Conservation (phyloP, 1,140 invertebrate species). For the Lasaia peninsularis region DNA sequence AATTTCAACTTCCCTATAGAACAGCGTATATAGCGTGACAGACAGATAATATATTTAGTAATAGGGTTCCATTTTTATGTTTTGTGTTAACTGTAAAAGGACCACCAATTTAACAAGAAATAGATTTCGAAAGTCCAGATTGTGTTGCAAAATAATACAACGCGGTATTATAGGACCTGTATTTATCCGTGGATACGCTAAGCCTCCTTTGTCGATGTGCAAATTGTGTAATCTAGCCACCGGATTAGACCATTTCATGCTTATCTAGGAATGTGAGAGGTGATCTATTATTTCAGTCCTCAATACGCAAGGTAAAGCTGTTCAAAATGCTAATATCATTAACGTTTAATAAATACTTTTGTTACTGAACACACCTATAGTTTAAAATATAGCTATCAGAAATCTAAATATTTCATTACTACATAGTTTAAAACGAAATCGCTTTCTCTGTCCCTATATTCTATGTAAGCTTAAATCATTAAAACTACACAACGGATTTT, state of each 20-base stretch:
- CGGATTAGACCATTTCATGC: slow-evolving; percentile 18
- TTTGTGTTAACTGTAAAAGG: too few relatives aligned
- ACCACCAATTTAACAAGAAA: too few relatives aligned
- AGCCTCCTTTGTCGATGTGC: slow-evolving; percentile 13
- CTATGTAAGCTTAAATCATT: too few relatives aligned
- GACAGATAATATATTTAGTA: too few relatives aligned
- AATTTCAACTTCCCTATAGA: too few relatives aligned
- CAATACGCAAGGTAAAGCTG: background rate
- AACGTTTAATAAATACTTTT: background rate
- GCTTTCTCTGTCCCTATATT: too few relatives aligned
- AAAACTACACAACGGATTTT: too few relatives aligned
- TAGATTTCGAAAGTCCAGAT: background rate
- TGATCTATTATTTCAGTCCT: slow-evolving; percentile 1
- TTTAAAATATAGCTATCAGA: background rate
- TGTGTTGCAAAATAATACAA: background rate
- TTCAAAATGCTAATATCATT: background rate
- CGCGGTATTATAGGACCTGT: background rate
- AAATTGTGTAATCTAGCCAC: slow-evolving; percentile 13
- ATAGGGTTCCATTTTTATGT: too few relatives aligned
- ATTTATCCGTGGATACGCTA: background rate
- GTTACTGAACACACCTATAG: background rate
- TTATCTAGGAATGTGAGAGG: slow-evolving; percentile 22
- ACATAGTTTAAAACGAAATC: too few relatives aligned
- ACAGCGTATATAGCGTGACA: too few relatives aligned
- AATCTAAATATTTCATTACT: background rate